Base-by-base conservation (phyloP, 2,888 invertebrate species). In the Melieria omissa region DNA sequence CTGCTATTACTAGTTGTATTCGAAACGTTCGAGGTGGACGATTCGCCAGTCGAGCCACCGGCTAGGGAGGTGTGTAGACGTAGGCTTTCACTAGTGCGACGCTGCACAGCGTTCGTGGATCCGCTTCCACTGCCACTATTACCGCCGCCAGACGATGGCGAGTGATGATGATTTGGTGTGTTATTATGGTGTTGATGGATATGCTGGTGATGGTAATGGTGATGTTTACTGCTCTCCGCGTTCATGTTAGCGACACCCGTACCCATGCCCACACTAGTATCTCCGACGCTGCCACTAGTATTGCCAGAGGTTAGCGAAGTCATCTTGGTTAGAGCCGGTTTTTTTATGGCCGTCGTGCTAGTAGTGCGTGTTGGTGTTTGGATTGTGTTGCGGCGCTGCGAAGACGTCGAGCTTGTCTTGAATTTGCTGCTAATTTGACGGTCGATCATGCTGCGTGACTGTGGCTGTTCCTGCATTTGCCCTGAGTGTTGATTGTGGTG, bases 71-170 rank as follows among this genome's bases (percentile, higher is more conserved):
- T 78, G 72, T 81, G 80, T 65, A 92, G 88, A 78, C 92, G 90
- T 86, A 92, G 89, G 88, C 92, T 91, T 89, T 92, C 92, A 88
- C 91, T 92, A 82, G 92, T 92, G 80, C 92, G 92, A 86, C 91
- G 90, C 86, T 91, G 91, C 85, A 92, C 89, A 84, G 90, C 89
- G 71, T 79, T 76, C 41, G 66, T 66, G 44, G 63, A 63, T 54
- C 44, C 75, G 74, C 58, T 72, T 47, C 42, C 63, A 55, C 16
- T 45, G 54, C 14, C 63, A 16, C 4, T 46, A 4, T 44, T 29
- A 68, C 44, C 54, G 46, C 46, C 62, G 46, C 46, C 45, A 12
- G 62, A 41, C 42, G 71, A 69, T 42, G 60, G 47, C 47, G 66
- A 63, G 54, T 76, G 65, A 65, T 76, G 66, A 62, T 71, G 70